Conservation (phyloP, 2,888 invertebrate species). For the Pyralis farinalis region DNA sequence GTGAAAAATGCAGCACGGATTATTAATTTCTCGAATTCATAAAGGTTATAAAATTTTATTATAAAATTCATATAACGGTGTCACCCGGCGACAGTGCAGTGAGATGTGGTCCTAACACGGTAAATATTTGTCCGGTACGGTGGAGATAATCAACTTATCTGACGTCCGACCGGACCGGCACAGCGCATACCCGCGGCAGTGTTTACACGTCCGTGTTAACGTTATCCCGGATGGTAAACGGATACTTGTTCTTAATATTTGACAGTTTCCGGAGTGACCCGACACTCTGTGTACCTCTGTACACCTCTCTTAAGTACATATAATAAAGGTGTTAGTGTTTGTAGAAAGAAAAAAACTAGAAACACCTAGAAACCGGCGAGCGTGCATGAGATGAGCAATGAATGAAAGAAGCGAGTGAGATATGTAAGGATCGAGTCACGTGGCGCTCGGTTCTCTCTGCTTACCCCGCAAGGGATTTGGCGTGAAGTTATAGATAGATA, state of each 20-base stretch:
- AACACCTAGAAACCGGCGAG: too few species aligned
- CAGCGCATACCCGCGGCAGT: neutral
- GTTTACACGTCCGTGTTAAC: neutral
- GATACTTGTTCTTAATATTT: neutral
- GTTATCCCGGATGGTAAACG: neutral
- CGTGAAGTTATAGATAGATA: too few species aligned
- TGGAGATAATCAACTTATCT: neutral
- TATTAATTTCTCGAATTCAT: constrained; percentile 28
- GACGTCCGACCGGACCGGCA: neutral
- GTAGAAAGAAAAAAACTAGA: too few species aligned
- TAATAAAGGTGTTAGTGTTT: too few species aligned
- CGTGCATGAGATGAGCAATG: too few species aligned
- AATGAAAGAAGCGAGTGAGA: too few species aligned
- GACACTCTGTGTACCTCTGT: neutral
- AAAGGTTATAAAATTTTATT: neutral
- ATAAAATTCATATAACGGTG: neutral
- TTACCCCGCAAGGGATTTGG: too few species aligned
- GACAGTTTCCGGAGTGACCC: constrained; percentile 9
- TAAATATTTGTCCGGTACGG: neutral
- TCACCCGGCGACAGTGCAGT: neutral
- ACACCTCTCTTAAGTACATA: too few species aligned
- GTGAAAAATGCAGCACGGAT: too few species aligned
- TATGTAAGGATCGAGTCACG: too few species aligned
- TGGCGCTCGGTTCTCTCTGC: too few species aligned
- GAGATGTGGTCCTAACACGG: neutral